A percentile compares a stretch with the other conserved stretches of the same genome.
Conservation (phyloP, 2,113 vertebrate species). For the Chionis minor region DNA sequence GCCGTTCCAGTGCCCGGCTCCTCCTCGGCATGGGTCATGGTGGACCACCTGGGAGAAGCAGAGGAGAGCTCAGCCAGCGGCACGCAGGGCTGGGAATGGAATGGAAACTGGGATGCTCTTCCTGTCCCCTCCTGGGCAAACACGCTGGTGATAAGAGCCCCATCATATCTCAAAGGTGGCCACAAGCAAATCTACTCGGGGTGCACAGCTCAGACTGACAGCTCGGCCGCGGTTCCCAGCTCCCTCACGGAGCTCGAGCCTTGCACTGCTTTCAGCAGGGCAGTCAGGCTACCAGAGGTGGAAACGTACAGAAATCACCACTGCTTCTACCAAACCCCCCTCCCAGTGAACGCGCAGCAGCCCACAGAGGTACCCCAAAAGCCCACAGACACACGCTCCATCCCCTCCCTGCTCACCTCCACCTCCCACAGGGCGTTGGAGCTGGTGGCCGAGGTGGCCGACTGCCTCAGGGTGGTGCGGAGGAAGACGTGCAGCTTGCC, state of each 20-base stretch:
- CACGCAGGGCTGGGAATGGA: rapidly evolving
- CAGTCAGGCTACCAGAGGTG: neutral
- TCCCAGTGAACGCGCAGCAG: neutral
- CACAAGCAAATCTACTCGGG: rapidly evolving
- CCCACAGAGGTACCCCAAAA: rapidly evolving
- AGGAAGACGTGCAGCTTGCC: slow-evolving; percentile 91
- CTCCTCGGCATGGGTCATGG: slow-evolving; percentile 92
- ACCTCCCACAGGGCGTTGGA: slow-evolving; percentile 98
- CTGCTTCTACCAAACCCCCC: no score
- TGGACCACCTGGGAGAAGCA: slow-evolving; percentile 86
- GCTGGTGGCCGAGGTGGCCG: slow-evolving; percentile 94
- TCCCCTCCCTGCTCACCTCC: slow-evolving; percentile 76
- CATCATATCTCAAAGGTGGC: neutral
- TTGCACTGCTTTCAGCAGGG: neutral
- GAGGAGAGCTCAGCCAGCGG: neutral
- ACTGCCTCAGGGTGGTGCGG: slow-evolving; percentile 91
- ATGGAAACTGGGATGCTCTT: rapidly evolving
- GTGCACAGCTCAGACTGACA: neutral
- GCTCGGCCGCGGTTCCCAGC: neutral
- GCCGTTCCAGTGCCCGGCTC: slow-evolving; percentile 96
- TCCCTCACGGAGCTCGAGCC: neutral
- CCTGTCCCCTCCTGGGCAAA: neutral
- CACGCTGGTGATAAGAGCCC: neutral
- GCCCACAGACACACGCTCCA: rapidly evolving
- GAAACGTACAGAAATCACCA: neutral